Evolutionary conservation across 2,888 invertebrate genomes (phyloP).

Genomic region (Coelinius sp.): DNA sequence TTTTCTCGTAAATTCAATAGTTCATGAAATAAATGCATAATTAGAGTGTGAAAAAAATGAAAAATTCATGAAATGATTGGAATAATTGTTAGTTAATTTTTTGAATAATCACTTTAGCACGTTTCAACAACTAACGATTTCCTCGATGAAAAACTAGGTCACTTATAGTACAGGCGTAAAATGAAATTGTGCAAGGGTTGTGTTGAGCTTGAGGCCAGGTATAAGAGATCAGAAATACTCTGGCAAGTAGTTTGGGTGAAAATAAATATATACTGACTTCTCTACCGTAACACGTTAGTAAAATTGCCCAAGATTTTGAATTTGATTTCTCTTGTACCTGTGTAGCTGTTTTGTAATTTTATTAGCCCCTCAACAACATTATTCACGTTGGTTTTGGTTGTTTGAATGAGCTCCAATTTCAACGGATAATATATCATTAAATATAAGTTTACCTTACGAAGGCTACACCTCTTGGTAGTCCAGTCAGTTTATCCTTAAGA

Average conservation of each 20-base stretch:
- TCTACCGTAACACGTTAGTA: conserved; percentile 18
- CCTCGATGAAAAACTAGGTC: conserved; percentile 47
- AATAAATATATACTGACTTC: conserved; percentile 50
- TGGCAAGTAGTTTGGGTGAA: conserved; percentile 54
- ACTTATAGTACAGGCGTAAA: conserved; percentile 52
- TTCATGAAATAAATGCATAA: no score
- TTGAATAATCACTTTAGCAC: no score
- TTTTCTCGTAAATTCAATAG: no score
- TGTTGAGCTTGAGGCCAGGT: conserved; percentile 47
- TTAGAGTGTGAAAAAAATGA: no score
- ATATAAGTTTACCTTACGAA: conserved; percentile 82
- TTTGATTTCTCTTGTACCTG: conserved; percentile 24
- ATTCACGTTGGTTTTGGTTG: not conserved
- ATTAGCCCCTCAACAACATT: not conserved
- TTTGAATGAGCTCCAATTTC: not conserved
- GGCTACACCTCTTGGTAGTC: conserved; percentile 90
- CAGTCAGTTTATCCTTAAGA: conserved; percentile 89
- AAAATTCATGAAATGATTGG: no score
- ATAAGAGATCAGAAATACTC: conserved; percentile 58
- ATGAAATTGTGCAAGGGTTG: conserved; percentile 57
- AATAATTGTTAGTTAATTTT: no score
- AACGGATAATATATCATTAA: not conserved
- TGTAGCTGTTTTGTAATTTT: not conserved
- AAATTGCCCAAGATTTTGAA: conserved; percentile 54
- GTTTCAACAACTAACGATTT: not conserved